A percentile compares a stretch with the other conserved stretches of the same genome.
These are phyloP conservation scores for Eumacrocentrus americanus DNA, from an alignment of 2,888 invertebrate genomes.

Conservation along the genomic window DNA sequence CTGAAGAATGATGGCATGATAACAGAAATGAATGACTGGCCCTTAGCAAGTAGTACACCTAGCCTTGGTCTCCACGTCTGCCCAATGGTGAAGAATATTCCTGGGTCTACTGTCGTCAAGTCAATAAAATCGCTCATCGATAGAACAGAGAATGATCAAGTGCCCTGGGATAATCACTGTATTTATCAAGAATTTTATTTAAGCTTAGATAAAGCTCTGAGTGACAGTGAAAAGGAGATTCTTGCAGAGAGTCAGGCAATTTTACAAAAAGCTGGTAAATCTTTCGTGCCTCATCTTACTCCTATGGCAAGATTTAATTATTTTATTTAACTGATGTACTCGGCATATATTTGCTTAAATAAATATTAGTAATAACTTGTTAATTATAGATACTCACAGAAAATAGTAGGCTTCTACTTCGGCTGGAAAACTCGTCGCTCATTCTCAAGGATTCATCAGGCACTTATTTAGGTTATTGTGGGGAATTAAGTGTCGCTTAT, in stretches of 20 bases:
- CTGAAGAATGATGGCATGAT: neutral
- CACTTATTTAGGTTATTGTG: constrained; percentile 34
- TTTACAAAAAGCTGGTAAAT: constrained; percentile 24
- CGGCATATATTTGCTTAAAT: no score
- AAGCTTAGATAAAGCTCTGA: constrained; percentile 29
- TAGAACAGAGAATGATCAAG: constrained; percentile 1
- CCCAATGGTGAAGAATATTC: constrained; percentile 29
- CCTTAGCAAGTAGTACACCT: neutral
- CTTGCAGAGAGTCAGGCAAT: constrained; percentile 13
- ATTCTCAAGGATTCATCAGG: constrained; percentile 24
- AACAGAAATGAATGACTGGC: neutral
- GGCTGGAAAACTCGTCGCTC: constrained; percentile 21
- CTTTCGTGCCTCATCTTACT: constrained; percentile 39
- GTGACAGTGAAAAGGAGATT: neutral
- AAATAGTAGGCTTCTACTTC: constrained; percentile 17
- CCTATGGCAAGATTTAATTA: constrained; percentile 38
- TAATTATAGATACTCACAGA: neutral
- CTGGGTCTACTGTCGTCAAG: constrained; percentile 4
- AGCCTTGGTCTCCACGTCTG: constrained; percentile 42
- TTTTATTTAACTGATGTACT: no score
- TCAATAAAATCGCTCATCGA: constrained; percentile 17
- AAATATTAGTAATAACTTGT: no score
- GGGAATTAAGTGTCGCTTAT: constrained; percentile 34
- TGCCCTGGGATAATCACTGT: constrained; percentile 43
- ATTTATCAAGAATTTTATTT: constrained; percentile 34